A percentile compares a stretch with the other conserved stretches of the same genome.
These are phyloP conservation scores for Leiothrix lutea DNA, from an alignment of 2,113 vertebrate genomes.

Conservation along the genomic window DNA sequence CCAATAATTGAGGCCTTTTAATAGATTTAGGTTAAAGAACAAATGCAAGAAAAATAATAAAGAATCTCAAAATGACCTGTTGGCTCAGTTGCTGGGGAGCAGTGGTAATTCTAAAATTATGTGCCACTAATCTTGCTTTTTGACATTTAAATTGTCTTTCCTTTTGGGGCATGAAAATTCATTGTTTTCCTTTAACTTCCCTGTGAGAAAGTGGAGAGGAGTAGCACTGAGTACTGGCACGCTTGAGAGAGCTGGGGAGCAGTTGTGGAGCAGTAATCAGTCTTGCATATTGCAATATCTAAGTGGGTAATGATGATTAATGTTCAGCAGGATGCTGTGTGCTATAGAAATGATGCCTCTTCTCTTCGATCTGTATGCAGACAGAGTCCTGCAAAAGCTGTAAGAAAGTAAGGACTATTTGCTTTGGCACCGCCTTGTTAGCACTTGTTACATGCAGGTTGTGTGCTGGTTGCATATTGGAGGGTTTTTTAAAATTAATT, in stretches of 20 bases:
- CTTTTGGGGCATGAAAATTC: background rate
- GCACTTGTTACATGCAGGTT: background rate
- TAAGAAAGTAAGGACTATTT: background rate
- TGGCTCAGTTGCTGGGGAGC: background rate
- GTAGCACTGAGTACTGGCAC: rapidly evolving
- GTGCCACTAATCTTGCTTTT: background rate
- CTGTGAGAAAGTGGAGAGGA: background rate
- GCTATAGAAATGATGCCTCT: background rate
- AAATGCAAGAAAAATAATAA: background rate
- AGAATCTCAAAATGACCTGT: background rate
- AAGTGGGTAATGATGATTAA: constrained; percentile 50
- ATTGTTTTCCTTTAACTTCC: background rate
- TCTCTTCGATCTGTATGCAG: background rate
- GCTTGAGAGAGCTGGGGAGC: background rate
- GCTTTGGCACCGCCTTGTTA: background rate
- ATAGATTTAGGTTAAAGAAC: background rate
- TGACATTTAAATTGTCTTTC: background rate
- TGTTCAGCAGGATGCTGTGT: background rate
- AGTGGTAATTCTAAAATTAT: background rate
- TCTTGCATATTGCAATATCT: constrained; percentile 16
- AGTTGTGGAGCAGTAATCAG: background rate
- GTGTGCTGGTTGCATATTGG: background rate
- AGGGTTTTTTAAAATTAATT: background rate
- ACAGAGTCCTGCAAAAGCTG: background rate
- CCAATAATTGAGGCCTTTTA: background rate